These are phyloP conservation scores for Panonychus citri DNA, from an alignment of 1,140 invertebrate genomes.

Conservation along the genomic window DNA sequence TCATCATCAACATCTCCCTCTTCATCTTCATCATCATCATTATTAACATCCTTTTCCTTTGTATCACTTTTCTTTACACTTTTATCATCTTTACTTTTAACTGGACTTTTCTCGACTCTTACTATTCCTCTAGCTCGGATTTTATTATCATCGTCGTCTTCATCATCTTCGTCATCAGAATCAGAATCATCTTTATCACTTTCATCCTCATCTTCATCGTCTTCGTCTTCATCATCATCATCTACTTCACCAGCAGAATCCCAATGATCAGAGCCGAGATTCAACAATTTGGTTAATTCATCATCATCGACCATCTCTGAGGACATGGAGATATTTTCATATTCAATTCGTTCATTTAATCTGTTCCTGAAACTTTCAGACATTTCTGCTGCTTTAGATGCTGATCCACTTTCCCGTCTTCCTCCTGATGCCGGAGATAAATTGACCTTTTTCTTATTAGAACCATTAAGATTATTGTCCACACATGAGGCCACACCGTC, in stretches of 20 bases:
- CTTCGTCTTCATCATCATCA: not conserved
- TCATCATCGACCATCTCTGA: not conserved
- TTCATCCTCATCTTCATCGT: not conserved
- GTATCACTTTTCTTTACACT: not conserved
- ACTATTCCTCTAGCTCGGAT: no score
- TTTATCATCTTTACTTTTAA: no score
- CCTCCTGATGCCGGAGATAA: not conserved
- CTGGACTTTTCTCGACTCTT: no score
- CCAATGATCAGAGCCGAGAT: conserved; percentile 1
- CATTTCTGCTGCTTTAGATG: not conserved
- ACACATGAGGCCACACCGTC: not conserved
- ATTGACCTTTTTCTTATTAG: not conserved
- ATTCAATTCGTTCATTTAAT: conserved; percentile 8
- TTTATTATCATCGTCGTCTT: no score
- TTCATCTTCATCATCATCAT: not conserved
- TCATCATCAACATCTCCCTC: not conserved
- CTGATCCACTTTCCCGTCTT: not conserved
- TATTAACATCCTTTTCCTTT: not conserved
- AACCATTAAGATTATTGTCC: no score
- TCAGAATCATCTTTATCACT: no score
- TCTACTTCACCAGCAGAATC: not conserved
- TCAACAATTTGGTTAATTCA: not conserved
- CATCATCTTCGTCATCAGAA: no score
- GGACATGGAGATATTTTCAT: conserved; percentile 3
- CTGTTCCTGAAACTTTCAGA: not conserved